A percentile compares a stretch with the other conserved stretches of the same genome.
Evolutionary conservation across 2,888 invertebrate genomes (phyloP).

Genomic region (Lagria hirta): DNA sequence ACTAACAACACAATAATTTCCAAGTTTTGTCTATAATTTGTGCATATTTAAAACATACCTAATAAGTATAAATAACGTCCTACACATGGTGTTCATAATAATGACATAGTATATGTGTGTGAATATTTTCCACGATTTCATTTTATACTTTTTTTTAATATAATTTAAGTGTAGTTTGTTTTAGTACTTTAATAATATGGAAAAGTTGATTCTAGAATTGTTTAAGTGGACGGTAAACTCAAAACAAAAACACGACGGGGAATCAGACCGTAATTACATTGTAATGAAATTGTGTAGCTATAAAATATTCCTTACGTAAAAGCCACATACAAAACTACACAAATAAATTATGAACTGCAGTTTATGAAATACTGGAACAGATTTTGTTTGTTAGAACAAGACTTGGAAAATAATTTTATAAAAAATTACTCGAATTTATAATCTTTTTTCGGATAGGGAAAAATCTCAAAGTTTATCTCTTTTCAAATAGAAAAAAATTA

Average conservation of each 20-base stretch:
- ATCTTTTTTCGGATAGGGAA: no score
- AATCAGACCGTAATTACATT: conserved; percentile 30
- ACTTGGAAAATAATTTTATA: conserved; percentile 21
- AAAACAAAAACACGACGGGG: conserved; percentile 28
- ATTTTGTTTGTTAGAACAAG: conserved; percentile 27
- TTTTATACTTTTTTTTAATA: conserved; percentile 37
- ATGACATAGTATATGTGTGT: conserved; percentile 35
- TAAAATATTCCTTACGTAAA: conserved; percentile 28
- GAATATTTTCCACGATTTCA: conserved; percentile 41
- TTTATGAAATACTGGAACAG: conserved; percentile 28
- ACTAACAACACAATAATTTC: conserved; percentile 16
- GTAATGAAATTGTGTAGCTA: conserved; percentile 30
- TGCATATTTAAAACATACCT: conserved; percentile 37
- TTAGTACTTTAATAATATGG: conserved; percentile 37
- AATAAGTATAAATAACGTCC: conserved; percentile 24
- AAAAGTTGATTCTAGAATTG: conserved; percentile 33
- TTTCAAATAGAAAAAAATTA: no score
- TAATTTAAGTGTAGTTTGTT: conserved; percentile 36
- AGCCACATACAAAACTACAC: conserved; percentile 26
- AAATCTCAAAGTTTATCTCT: no score
- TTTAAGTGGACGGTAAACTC: conserved; percentile 31
- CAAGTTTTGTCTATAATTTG: conserved; percentile 36
- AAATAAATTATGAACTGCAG: conserved; percentile 29
- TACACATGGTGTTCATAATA: conserved; percentile 29
- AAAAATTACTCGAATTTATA: no score